These are phyloP conservation scores for Chionoecetes opilio DNA, from an alignment of 1,140 invertebrate genomes.

Conservation along the genomic window DNA sequence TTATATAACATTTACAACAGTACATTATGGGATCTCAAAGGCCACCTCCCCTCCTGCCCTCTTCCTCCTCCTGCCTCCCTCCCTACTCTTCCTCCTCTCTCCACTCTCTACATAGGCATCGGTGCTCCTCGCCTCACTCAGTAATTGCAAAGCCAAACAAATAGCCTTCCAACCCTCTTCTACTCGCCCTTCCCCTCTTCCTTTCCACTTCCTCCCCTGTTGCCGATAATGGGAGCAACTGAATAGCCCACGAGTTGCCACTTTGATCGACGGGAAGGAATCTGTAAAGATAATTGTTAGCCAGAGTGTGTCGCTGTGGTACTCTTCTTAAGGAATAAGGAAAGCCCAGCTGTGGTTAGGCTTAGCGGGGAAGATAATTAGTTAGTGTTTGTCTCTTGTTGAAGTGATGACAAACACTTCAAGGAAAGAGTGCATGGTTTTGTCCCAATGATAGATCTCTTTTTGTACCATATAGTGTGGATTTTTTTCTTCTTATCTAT, in stretches of 20 bases:
- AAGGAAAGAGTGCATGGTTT: too few species aligned
- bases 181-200: slow-evolving; percentile 4
- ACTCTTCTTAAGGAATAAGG: not conserved
- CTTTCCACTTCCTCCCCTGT: slow-evolving; percentile 9
- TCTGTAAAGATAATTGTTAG: not conserved
- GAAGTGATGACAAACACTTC: too few species aligned
- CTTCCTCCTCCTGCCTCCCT: not conserved
- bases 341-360: not conserved
- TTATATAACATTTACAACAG: too few species aligned
- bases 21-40: too few species aligned
- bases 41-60: too few species aligned
- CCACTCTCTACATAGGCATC: not conserved
- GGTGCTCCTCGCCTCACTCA: slow-evolving; percentile 13
- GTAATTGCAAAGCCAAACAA: slow-evolving; percentile 29
- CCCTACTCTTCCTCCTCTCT: not conserved
- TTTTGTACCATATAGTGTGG: too few species aligned
- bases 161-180: slow-evolving; percentile 11
- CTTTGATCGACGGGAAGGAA: slow-evolving; percentile 27
- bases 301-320: not conserved
- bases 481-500: too few species aligned
- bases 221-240: slow-evolving; percentile 5
- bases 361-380: not conserved
- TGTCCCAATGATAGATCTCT: too few species aligned
- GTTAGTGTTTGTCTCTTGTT: not conserved
- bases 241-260: not conserved